Percentiles rank a stretch among this genome's conserved stretches.
Conservation (phyloP, 2,888 invertebrate genomes). For the Amphipyra berbera region DNA sequence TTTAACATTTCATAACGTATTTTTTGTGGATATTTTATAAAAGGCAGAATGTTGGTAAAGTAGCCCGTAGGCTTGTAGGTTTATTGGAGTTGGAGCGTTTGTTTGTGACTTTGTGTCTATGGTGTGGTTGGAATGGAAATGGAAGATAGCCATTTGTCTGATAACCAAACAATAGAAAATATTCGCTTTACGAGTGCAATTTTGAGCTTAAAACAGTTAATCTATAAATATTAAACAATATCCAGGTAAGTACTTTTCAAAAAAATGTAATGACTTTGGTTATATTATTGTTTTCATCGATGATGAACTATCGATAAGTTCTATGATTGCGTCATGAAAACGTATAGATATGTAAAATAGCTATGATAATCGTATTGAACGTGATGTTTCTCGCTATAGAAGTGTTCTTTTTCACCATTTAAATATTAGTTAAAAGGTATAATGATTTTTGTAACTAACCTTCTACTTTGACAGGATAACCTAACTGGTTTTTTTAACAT, state of each 20-base stretch:
- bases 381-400: slow-evolving; percentile 37
- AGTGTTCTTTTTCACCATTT: slow-evolving; percentile 20
- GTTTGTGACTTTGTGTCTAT: slow-evolving; percentile 55
- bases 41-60: too few relatives aligned
- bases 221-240: slow-evolving; percentile 46
- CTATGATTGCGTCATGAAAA: slow-evolving; percentile 88
- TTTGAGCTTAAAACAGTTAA: slow-evolving; percentile 43
- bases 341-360: slow-evolving; percentile 75
- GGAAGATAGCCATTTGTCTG: slow-evolving; percentile 83
- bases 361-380: slow-evolving; percentile 56
- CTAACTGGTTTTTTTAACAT: slow-evolving; percentile 75
- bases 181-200: slow-evolving; percentile 35
- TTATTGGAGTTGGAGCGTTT: background rate
- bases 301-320: slow-evolving; percentile 80
- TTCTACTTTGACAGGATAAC: slow-evolving; percentile 86
- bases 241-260: slow-evolving; percentile 67
- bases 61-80: too few relatives aligned
- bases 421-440: slow-evolving; percentile 16
- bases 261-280: slow-evolving; percentile 73
- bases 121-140: slow-evolving; percentile 70
- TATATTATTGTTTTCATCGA: slow-evolving; percentile 85
- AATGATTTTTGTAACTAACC: slow-evolving; percentile 72
- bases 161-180: slow-evolving; percentile 70
- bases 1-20: too few relatives aligned
- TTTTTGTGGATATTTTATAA: too few relatives aligned